Evolutionary conservation across 2,797 vertebrate species (phyloP).

Genomic region (Smutsia temminckii): DNA sequence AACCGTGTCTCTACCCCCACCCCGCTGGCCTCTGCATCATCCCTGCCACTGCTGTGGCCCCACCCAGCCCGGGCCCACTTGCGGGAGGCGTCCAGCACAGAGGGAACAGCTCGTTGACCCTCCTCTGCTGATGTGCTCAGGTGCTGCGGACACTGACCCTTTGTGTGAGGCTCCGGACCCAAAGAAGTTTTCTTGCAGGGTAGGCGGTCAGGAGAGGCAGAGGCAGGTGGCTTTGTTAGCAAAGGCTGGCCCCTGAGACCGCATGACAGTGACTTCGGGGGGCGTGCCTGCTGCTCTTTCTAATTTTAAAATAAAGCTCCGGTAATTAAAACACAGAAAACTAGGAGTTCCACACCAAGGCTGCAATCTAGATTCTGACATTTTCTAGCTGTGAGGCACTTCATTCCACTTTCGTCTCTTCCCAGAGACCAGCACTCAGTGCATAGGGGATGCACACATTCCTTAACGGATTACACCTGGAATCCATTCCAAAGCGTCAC

Average conservation of each 20-base stretch:
- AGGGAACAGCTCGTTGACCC: background rate
- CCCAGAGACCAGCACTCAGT: background rate
- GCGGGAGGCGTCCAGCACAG: background rate
- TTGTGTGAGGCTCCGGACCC: constrained; percentile 41
- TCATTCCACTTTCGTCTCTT: background rate
- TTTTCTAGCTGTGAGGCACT: background rate
- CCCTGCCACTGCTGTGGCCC: constrained; percentile 49
- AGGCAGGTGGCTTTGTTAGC: background rate
- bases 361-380: background rate
- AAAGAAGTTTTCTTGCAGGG: background rate
- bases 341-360: background rate
- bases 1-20: background rate
- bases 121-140: background rate
- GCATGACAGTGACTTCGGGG: background rate
- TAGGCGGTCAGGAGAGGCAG: background rate
- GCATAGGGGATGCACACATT: background rate
- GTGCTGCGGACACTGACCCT: constrained; percentile 44
- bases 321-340: background rate
- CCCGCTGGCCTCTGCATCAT: background rate
- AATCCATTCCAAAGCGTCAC: background rate
- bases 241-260: background rate
- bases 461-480: background rate
- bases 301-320: constrained; percentile 22
- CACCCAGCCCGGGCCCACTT: background rate
- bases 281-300: background rate